Percentiles rank a stretch among this genome's conserved stretches.
Evolutionary conservation across 2,113 vertebrate genomes (phyloP).

Genomic region (Vireo altiloquus): DNA sequence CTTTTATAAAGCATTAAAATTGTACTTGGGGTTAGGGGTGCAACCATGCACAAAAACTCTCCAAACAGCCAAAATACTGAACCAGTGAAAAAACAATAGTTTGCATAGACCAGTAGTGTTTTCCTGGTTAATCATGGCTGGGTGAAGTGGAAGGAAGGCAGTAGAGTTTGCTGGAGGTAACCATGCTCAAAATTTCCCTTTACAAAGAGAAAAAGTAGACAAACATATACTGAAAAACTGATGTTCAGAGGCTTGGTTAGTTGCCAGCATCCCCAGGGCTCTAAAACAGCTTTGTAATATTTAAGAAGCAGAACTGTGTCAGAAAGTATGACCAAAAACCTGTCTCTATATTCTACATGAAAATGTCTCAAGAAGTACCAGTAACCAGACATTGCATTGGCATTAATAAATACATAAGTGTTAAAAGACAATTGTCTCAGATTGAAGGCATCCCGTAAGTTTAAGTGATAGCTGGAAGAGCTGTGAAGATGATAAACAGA

Average conservation of each 20-base stretch:
- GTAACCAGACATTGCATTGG: not conserved
- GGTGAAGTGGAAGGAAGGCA: not conserved
- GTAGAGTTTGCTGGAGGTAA: not conserved
- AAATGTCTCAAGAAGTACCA: not conserved
- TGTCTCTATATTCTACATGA: not conserved
- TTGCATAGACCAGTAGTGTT: not conserved
- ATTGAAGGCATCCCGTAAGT: not conserved
- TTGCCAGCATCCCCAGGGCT: not conserved
- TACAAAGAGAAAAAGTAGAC: not conserved
- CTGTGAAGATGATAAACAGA: not conserved
- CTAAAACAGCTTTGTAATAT: not conserved
- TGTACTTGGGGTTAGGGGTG: not conserved
- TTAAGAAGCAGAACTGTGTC: not conserved
- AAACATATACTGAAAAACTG: not conserved
- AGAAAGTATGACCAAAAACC: not conserved
- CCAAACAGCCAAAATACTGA: not conserved
- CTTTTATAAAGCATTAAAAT: not conserved
- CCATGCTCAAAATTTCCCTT: not conserved
- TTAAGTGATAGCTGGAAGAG: not conserved
- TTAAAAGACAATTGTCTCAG: not conserved
- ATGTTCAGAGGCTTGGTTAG: not conserved
- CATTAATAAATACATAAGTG: not conserved
- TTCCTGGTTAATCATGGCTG: not conserved
- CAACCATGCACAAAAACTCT: not conserved
- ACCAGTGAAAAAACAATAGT: not conserved